Evolutionary conservation across 2,888 invertebrate genomes (phyloP).

Genomic region (Dexiosoma caninum): DNA sequence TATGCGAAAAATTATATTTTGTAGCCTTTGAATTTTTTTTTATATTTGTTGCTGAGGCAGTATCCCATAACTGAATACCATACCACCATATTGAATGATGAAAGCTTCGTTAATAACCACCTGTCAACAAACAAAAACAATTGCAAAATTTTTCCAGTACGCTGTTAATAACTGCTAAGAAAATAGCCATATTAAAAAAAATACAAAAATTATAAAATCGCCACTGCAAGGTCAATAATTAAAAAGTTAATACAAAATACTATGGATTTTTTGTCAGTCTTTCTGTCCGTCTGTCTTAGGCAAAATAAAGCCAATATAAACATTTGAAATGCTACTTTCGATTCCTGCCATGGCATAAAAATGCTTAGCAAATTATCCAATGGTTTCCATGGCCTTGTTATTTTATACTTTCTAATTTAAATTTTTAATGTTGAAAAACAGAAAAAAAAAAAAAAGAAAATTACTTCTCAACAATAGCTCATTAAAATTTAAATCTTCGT

Average conservation of each 20-base stretch:
- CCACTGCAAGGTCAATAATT: background rate
- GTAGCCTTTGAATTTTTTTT: too few species aligned
- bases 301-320: too few species aligned
- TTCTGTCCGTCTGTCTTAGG: too few species aligned
- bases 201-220: background rate
- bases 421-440: background rate
- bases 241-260: background rate
- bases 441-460: too few species aligned
- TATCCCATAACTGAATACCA: too few species aligned
- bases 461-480: too few species aligned
- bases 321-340: background rate
- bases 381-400: constrained; percentile 30
- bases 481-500: too few species aligned
- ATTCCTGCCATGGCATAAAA: background rate
- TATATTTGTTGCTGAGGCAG: too few species aligned
- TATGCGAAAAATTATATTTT: too few species aligned
- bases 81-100: too few species aligned
- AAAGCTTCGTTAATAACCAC: constrained; percentile 43
- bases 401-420: background rate
- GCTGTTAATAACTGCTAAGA: background rate
- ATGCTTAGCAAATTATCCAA: background rate
- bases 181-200: background rate
- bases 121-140: constrained; percentile 27
- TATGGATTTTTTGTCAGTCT: too few species aligned
- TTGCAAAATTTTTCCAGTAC: background rate